Evolutionary conservation across 2,113 vertebrate genomes (phyloP), one percentile per base, ranked within the genome.

Genomic region (Xenopus borealis): DNA sequence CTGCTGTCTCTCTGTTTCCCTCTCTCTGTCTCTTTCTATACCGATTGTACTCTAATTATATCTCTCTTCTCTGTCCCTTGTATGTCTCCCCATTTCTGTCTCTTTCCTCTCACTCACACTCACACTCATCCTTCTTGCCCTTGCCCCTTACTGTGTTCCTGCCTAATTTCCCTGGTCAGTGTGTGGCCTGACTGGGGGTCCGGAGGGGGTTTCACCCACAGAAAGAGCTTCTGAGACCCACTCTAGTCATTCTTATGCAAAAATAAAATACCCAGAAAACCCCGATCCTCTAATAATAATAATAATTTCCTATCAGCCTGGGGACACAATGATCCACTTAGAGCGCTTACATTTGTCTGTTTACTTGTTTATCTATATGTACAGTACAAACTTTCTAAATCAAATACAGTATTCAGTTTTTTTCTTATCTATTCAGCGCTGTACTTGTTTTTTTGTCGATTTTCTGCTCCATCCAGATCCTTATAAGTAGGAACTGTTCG

Each of bases 361-460:
- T 91, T 90, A 88, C 90, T 91, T 93, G 92, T 92, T 95, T 93
- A 92, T 94, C 92, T 94, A 93, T 93, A 95, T 96, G 94, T 94
- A 92, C 91, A 94, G 94, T 94, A 92, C 91, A 94, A 93, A 92
- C 89, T 94, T 93, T 95, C 91, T 94, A 94, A 94, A 94, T 93
- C 91, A 95, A 97, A 97, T 95, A 95, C 94, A 96, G 90, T 94
- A 94, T 96, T 95, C 90, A 88, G 86, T 95, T 86, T 94, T n/a
- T 98, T 94, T 94, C 89, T 91, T 94, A 92, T 90, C 92, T 87
- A 90, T 77, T 86, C 87, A 92, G 88, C 1, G 76, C 83, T 87
- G 82, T 86, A 72, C 83, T 85, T 89, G 88, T 90, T 84, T 27
- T 27, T 92, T 92, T 84, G 69, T 71, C 69, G 59, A 45, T 16